phyloP scores from a whole-genome alignment of 2,797 vertebrate species.

The Bryconaethiops microstoma region DNA sequence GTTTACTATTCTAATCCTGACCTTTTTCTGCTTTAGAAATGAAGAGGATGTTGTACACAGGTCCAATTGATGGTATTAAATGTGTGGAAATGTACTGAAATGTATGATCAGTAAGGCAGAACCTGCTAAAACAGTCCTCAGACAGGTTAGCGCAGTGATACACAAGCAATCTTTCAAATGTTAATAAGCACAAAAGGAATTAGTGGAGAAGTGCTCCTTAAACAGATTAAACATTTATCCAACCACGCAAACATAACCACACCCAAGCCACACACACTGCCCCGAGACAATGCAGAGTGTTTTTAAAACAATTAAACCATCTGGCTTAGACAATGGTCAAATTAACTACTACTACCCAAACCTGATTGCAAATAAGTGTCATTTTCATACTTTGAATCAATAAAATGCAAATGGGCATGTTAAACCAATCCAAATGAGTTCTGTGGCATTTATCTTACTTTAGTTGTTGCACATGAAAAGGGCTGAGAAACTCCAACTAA shows the following conservation, averaged over 20 bases:
- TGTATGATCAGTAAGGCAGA: not conserved
- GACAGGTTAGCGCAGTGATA: not conserved
- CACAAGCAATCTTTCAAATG: not conserved
- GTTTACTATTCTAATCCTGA: not conserved
- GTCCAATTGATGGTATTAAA: not conserved
- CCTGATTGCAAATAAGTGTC: no score
- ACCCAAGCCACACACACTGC: not conserved
- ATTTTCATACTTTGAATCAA: no score
- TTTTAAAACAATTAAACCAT: no score
- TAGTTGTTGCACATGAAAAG: not conserved
- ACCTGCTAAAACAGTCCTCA: not conserved
- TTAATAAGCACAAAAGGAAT: not conserved
- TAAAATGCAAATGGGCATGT: no score
- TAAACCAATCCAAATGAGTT: no score
- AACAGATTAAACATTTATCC: not conserved
- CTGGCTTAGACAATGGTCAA: no score
- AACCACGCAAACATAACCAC: not conserved
- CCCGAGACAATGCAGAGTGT: slow-evolving; percentile 4
- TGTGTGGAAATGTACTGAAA: not conserved
- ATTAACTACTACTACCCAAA: no score
- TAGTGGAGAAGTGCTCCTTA: not conserved
- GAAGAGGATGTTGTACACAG: not conserved
- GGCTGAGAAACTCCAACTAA: not conserved
- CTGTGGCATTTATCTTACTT: no score
- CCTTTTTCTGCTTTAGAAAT: not conserved